Percentiles rank a stretch among this genome's conserved stretches.
These are phyloP conservation scores for Crenuchus spilurus DNA, from an alignment of 2,797 vertebrate genomes.

Conservation along the genomic window DNA sequence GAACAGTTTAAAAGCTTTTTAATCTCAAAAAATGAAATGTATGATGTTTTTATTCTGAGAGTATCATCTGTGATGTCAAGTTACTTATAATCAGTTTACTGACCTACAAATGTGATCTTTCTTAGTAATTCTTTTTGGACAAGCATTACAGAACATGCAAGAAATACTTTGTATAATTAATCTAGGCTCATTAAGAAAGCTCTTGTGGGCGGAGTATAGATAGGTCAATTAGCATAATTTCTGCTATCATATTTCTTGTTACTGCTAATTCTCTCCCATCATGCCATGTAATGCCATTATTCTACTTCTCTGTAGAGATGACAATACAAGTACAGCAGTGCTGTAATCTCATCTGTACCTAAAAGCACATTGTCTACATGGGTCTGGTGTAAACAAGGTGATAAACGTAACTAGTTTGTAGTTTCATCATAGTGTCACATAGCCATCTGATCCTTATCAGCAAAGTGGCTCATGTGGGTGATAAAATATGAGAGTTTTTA, in stretches of 20 bases:
- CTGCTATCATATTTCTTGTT: not conserved
- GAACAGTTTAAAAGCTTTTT: conserved; percentile 35
- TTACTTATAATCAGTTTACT: no score
- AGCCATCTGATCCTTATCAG: conserved; percentile 36
- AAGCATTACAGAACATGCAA: no score
- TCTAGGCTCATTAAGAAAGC: no score
- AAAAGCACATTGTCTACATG: conserved; percentile 14
- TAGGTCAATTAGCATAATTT: not conserved
- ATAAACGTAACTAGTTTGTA: conserved; percentile 16
- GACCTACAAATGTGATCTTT: no score
- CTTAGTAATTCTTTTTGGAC: no score
- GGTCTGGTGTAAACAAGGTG: conserved; percentile 16
- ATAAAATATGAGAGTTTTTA: conserved; percentile 3
- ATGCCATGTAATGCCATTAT: not conserved
- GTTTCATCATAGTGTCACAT: not conserved
- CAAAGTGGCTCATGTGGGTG: not conserved
- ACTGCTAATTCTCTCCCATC: not conserved
- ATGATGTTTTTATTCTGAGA: no score
- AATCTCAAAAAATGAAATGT: not conserved
- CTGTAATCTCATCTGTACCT: not conserved
- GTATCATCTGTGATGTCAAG: no score
- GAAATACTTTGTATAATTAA: no score
- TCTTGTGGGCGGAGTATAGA: no score
- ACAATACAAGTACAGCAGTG: not conserved
- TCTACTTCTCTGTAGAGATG: not conserved